Conservation (phyloP, 2,113 vertebrate genomes). For the Salvelinus fontinalis region DNA sequence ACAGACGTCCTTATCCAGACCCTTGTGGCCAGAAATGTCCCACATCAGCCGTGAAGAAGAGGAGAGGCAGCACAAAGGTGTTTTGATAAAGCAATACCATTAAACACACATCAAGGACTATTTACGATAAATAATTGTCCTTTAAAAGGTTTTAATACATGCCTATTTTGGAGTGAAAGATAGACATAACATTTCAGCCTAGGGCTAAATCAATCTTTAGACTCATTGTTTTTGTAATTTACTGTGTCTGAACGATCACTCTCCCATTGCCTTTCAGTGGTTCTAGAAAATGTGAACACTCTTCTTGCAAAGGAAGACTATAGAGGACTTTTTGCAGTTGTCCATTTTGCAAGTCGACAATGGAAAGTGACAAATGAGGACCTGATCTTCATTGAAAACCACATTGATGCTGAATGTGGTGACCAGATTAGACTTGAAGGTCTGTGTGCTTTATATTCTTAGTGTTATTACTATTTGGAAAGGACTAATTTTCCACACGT, state of each 20-base stretch:
- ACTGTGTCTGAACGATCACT: neutral
- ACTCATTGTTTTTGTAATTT: neutral
- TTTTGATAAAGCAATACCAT: too few relatives aligned
- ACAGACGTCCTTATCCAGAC: conserved; percentile 78
- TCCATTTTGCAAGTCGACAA: conserved; percentile 86
- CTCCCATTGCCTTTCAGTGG: conserved; percentile 60
- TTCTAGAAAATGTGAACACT: conserved; percentile 77
- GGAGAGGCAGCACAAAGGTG: conserved; percentile 73
- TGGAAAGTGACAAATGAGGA: conserved; percentile 87
- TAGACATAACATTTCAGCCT: too few relatives aligned
- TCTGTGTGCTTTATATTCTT: conserved; percentile 41
- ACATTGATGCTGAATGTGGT: conserved; percentile 77
- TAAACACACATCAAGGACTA: too few relatives aligned
- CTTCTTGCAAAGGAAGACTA: conserved; percentile 66
- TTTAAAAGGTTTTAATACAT: too few relatives aligned
- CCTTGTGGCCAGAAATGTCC: conserved; percentile 78
- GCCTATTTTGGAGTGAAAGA: too few relatives aligned
- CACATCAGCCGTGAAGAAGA: conserved; percentile 73
- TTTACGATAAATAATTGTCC: too few relatives aligned
- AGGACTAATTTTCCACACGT: too few relatives aligned
- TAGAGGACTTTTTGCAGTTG: conserved; percentile 83
- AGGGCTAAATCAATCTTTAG: neutral
- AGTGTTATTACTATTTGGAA: too few relatives aligned
- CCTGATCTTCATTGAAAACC: conserved; percentile 80
- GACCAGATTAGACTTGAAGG: conserved; percentile 86